Conservation (phyloP, 2,888 invertebrate genomes). For the Tetragnatha montana region DNA sequence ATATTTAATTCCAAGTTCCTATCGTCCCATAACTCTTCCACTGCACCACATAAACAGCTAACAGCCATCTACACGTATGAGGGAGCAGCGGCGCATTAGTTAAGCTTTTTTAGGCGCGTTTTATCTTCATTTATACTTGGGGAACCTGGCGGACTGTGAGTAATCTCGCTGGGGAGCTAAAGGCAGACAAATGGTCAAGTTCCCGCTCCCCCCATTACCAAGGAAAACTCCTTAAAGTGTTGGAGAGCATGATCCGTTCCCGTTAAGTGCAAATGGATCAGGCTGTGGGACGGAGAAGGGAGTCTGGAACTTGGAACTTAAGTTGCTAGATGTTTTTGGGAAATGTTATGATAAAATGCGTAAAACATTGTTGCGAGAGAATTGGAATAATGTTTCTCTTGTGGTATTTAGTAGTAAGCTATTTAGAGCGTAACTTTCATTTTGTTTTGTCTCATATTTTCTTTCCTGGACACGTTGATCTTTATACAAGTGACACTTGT, state of each 20-base stretch:
- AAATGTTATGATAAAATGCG: too few relatives aligned
- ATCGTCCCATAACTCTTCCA: neutral
- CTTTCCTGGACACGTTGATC: too few relatives aligned
- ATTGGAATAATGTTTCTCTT: too few relatives aligned
- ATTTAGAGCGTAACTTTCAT: too few relatives aligned
- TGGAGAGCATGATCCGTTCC: neutral
- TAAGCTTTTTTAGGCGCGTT: slow-evolving; percentile 1
- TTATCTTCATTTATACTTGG: slow-evolving; percentile 31
- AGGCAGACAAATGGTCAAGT: slow-evolving; percentile 14
- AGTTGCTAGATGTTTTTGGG: too few relatives aligned
- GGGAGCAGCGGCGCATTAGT: slow-evolving; percentile 6
- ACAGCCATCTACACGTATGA: neutral
- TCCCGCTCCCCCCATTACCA: neutral
- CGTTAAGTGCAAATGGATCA: neutral
- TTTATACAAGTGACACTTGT: too few relatives aligned
- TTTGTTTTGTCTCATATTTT: too few relatives aligned
- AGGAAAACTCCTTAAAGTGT: neutral
- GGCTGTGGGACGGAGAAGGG: too few relatives aligned
- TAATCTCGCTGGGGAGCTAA: slow-evolving; percentile 2
- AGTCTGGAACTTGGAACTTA: too few relatives aligned
- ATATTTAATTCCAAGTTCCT: slow-evolving; percentile 5
- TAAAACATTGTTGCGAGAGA: too few relatives aligned
- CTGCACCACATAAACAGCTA: neutral
- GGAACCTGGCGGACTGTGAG: neutral
- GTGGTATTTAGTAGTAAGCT: too few relatives aligned